phyloP scores from a whole-genome alignment of 1,140 invertebrate species.

The Geopemphigus sp. region DNA sequence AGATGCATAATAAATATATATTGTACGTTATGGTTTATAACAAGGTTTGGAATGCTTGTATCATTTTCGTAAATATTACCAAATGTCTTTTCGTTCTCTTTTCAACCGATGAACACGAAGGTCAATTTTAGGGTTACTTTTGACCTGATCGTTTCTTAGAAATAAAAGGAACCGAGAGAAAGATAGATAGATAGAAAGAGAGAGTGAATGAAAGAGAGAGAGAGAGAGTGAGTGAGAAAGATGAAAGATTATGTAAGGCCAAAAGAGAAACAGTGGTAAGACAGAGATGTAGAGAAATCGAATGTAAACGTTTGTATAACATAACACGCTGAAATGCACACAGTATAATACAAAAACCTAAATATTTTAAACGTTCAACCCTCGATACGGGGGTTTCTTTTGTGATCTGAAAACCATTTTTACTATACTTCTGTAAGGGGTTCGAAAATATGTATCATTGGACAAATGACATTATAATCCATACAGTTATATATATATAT shows the following conservation, averaged over 20 bases:
- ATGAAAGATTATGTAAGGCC: too few species aligned
- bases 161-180: not conserved
- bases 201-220: not conserved
- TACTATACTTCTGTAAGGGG: constrained; percentile 14
- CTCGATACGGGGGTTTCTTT: constrained; percentile 18
- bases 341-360: not conserved
- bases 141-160: constrained; percentile 15
- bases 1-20: not conserved
- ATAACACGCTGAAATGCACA: not conserved
- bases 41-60: not conserved
- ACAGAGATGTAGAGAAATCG: not conserved
- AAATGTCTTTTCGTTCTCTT: not conserved
- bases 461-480: not conserved
- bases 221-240: not conserved
- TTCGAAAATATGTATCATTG: constrained; percentile 41
- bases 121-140: constrained; percentile 35
- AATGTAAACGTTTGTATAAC: not conserved
- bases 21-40: too few species aligned
- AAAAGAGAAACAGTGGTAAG: not conserved
- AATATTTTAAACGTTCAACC: constrained; percentile 12
- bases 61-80: not conserved
- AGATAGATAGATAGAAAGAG: not conserved
- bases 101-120: not conserved
- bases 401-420: constrained; percentile 15
- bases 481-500: not conserved